Percentiles rank a stretch among this genome's conserved stretches.
phyloP scores from a whole-genome alignment of 2,797 vertebrate genomes.

The Melanogrammus aeglefinus region DNA sequence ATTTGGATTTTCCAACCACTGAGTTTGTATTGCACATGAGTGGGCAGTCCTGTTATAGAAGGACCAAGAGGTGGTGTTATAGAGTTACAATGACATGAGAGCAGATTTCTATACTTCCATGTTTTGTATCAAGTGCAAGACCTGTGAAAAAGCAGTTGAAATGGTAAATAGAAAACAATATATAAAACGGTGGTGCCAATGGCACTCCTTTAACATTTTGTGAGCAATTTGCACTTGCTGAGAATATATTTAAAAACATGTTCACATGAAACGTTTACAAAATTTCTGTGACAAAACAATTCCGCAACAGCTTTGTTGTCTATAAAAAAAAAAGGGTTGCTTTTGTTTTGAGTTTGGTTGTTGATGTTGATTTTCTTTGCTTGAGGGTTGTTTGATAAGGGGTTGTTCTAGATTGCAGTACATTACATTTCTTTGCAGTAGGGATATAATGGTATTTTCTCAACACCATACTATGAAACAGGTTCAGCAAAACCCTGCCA shows the following conservation, averaged over 20 bases:
- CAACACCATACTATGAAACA: not conserved
- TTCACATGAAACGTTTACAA: constrained; percentile 28
- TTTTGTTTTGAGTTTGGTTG: not conserved
- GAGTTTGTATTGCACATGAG: not conserved
- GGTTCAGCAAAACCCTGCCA: not conserved
- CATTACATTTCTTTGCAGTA: not conserved
- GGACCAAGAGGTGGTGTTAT: not conserved
- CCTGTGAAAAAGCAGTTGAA: not conserved
- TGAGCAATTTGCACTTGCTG: constrained; percentile 16
- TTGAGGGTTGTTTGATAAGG: not conserved
- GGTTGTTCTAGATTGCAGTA: not conserved
- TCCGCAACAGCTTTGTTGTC: not conserved
- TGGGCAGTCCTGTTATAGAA: not conserved
- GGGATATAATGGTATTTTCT: constrained; percentile 2
- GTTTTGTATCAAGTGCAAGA: constrained; percentile 7
- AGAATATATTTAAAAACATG: constrained; percentile 11
- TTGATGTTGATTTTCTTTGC: not conserved
- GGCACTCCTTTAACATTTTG: constrained; percentile 14
- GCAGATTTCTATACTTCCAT: constrained; percentile 1
- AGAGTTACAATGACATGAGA: not conserved
- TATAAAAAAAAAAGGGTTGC: not conserved
- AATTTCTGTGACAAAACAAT: not conserved
- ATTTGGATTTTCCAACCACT: constrained; percentile 6
- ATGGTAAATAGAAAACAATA: not conserved
- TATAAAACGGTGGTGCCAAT: not conserved